Conservation (phyloP, 2,888 invertebrate species). For the Minunthozetes semirufus region DNA sequence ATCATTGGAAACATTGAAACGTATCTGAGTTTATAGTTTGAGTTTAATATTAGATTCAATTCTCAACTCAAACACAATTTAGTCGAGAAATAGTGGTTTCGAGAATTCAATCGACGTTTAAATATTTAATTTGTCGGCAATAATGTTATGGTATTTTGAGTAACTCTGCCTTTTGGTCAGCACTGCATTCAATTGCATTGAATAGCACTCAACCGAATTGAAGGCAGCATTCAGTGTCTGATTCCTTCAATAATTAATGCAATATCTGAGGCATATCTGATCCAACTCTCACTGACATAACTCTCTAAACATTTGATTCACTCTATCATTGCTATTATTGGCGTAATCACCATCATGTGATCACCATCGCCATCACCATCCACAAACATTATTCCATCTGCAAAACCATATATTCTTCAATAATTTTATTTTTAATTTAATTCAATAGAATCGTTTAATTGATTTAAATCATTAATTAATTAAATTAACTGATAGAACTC, state of each 20-base stretch:
- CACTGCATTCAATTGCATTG: slow-evolving; percentile 1
- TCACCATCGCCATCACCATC: no score
- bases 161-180: not conserved
- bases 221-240: slow-evolving; percentile 20
- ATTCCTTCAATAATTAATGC: slow-evolving; percentile 20
- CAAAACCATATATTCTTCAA: no score
- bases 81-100: slow-evolving; percentile 17
- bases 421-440: no score
- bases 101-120: slow-evolving; percentile 4
- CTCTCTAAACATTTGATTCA: slow-evolving; percentile 1
- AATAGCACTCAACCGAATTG: slow-evolving; percentile 28
- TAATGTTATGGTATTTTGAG: slow-evolving; percentile 15
- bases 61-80: slow-evolving; percentile 2
- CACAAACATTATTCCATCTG: no score
- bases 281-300: not conserved
- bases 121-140: slow-evolving; percentile 28
- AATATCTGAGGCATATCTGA: slow-evolving; percentile 10
- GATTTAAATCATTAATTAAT: no score
- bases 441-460: no score
- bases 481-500: no score
- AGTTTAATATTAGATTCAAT: slow-evolving; percentile 16
- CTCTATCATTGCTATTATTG: slow-evolving; percentile 27
- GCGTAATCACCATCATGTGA: no score
- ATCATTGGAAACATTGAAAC: no score
- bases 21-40: not conserved